phyloP scores from a whole-genome alignment of 1,140 invertebrate species.

The Solen grandis region DNA sequence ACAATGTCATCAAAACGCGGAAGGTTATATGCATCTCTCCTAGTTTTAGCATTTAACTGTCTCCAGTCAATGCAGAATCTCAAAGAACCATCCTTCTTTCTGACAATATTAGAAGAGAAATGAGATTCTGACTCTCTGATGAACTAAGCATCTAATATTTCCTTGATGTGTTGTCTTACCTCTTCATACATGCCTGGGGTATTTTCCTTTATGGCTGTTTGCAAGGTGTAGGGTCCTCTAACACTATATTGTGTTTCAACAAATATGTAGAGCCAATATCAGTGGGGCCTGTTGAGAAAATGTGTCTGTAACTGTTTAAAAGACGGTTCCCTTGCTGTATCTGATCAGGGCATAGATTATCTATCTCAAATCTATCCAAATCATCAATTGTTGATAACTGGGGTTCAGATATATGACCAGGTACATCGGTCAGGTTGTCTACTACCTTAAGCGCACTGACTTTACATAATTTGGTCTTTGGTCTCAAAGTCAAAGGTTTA shows the following conservation, averaged over 20 bases:
- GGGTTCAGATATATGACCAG: no score
- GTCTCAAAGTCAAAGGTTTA: no score
- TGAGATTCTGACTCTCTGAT: conserved; percentile 14
- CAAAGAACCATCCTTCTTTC: conserved; percentile 5
- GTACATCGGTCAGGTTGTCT: no score
- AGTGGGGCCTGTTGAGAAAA: conserved; percentile 1
- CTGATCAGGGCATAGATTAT: no score
- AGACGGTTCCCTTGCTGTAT: no score
- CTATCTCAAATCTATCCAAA: no score
- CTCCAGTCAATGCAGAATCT: conserved; percentile 13
- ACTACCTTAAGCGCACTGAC: no score
- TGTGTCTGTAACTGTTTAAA: no score
- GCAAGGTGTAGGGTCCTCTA: conserved; percentile 13
- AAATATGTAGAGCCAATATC: conserved; percentile 6
- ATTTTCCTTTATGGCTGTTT: conserved; percentile 28
- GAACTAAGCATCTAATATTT: neutral
- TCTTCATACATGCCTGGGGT: conserved; percentile 4
- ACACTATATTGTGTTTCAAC: conserved; percentile 18
- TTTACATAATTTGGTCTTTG: no score
- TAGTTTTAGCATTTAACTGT: conserved; percentile 78
- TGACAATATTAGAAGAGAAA: conserved; percentile 16
- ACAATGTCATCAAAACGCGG: conserved; percentile 81
- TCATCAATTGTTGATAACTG: no score
- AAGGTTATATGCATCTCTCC: conserved; percentile 82
- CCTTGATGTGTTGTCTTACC: neutral